Conservation (phyloP, 2,888 invertebrate genomes). For the Phoronis australis region DNA sequence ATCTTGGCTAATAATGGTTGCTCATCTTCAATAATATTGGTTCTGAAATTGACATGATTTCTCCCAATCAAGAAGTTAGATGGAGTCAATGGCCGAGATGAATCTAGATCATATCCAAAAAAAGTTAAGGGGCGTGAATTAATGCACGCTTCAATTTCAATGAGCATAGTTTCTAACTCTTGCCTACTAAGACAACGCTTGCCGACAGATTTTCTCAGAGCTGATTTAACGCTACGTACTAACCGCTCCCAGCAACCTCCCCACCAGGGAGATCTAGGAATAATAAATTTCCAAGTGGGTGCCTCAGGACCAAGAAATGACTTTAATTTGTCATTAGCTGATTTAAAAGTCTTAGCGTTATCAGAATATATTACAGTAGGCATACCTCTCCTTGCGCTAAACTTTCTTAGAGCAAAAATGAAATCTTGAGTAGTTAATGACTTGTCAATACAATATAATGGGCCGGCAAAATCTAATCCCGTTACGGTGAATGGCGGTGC, state of each 20-base stretch:
- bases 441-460: slow-evolving; percentile 5
- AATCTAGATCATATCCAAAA: slow-evolving; percentile 6
- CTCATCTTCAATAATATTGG: no score
- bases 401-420: slow-evolving; percentile 11
- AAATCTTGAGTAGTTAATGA: slow-evolving; percentile 4
- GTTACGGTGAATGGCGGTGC: slow-evolving; percentile 12
- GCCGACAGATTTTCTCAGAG: slow-evolving; percentile 10
- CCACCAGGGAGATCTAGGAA: slow-evolving; percentile 15
- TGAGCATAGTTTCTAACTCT: slow-evolving; percentile 11
- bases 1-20: no score
- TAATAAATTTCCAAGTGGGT: slow-evolving; percentile 14
- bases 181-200: slow-evolving; percentile 7
- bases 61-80: slow-evolving; percentile 12
- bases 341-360: slow-evolving; percentile 14
- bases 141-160: slow-evolving; percentile 15
- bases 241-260: slow-evolving; percentile 18
- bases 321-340: slow-evolving; percentile 5
- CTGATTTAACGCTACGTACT: slow-evolving; percentile 11
- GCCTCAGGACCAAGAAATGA: slow-evolving; percentile 2
- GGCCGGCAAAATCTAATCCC: slow-evolving; percentile 14
- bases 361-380: slow-evolving; percentile 14
- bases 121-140: slow-evolving; percentile 17
- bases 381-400: slow-evolving; percentile 9
- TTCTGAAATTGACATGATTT: no score
- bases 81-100: slow-evolving; percentile 12